A percentile compares a stretch with the other conserved stretches of the same genome.
These are phyloP conservation scores for Xestia ashworthii DNA, from an alignment of 2,888 invertebrate genomes.

Conservation along the genomic window DNA sequence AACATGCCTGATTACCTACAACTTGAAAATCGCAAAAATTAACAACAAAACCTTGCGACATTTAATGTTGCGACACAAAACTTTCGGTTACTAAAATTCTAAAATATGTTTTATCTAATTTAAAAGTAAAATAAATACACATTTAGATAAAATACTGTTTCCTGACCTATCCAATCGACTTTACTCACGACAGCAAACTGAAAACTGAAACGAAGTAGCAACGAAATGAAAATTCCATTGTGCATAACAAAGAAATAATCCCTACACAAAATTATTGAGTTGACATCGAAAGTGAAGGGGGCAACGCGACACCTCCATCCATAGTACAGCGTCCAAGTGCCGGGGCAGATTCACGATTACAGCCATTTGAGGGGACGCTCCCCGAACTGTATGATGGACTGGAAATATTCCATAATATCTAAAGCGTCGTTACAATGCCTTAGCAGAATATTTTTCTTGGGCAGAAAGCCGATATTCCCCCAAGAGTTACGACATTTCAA, in stretches of 20 bases:
- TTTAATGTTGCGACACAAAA: not conserved
- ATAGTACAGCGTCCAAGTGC: conserved; percentile 78
- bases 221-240: conserved; percentile 65
- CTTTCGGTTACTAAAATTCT: not conserved
- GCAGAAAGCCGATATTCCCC: conserved; percentile 91
- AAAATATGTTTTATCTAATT: not conserved
- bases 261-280: conserved; percentile 68
- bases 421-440: conserved; percentile 88
- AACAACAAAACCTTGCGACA: not conserved
- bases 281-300: conserved; percentile 77
- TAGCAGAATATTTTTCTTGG: conserved; percentile 90
- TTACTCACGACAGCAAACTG: conserved; percentile 5
- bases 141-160: not conserved
- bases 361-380: conserved; percentile 83
- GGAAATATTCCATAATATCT: conserved; percentile 89
- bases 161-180: conserved; percentile 34
- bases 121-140: not conserved
- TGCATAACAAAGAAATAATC: conserved; percentile 68
- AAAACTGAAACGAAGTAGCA: conserved; percentile 42
- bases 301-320: conserved; percentile 68
- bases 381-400: conserved; percentile 86
- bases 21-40: not conserved
- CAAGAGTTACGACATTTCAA: conserved; percentile 91
- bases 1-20: not conserved
- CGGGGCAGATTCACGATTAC: conserved; percentile 84